phyloP scores from a whole-genome alignment of 2,888 invertebrate genomes.

The Drosophila atripex region DNA sequence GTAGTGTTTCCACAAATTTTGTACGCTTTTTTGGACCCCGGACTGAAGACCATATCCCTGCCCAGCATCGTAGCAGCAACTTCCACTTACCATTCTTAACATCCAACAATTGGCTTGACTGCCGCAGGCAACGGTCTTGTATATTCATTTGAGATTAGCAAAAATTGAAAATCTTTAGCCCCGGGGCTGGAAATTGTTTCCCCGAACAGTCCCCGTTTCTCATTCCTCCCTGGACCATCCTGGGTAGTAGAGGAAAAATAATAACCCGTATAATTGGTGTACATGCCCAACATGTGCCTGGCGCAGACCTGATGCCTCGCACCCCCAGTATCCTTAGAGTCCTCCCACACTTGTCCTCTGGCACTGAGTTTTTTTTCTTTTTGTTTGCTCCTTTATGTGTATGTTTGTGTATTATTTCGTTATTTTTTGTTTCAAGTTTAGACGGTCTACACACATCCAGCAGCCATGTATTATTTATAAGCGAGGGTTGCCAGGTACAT shows the following conservation, averaged over 20 bases:
- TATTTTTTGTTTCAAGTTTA: conserved; percentile 30
- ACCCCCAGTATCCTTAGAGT: conserved; percentile 16
- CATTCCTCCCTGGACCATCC: conserved; percentile 8
- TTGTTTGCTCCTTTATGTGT: conserved; percentile 13
- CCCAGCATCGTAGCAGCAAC: not conserved
- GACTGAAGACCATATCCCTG: not conserved
- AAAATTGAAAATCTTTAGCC: conserved; percentile 77
- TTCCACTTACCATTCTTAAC: conserved; percentile 12
- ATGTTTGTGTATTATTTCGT: not conserved
- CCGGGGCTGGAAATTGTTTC: conserved; percentile 54
- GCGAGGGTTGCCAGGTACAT: conserved; percentile 31
- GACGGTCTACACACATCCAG: conserved; percentile 52
- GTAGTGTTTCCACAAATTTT: conserved; percentile 34
- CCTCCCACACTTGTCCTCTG: conserved; percentile 35
- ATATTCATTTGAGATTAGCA: conserved; percentile 78
- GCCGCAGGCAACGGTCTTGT: conserved; percentile 67
- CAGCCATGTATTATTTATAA: conserved; percentile 72
- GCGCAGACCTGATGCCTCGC: conserved; percentile 28
- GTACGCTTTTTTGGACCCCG: conserved; percentile 11
- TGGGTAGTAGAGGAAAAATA: conserved; percentile 49
- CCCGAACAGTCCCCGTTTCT: conserved; percentile 33
- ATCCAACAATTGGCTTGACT: conserved; percentile 52
- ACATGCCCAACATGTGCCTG: conserved; percentile 57
- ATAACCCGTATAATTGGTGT: conserved; percentile 75
- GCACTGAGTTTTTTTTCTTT: conserved; percentile 22